Evolutionary conservation across 2,113 vertebrate species (phyloP).

Genomic region (Petrocephalus microphthalmus): DNA sequence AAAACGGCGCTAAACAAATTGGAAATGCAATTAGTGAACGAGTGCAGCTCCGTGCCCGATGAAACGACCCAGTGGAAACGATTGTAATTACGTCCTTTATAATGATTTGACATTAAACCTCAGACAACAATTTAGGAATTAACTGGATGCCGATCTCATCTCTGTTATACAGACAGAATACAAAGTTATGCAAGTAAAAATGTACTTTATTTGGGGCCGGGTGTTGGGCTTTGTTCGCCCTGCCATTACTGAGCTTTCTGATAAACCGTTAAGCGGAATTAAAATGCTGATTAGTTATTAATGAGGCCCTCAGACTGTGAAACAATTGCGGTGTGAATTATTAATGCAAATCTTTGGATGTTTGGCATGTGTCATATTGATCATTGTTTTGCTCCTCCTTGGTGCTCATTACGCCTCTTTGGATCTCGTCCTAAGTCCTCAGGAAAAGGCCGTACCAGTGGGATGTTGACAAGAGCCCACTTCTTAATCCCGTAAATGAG

Average conservation of each 20-base stretch:
- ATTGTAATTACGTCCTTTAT: slow-evolving; percentile 1
- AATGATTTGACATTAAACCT: slow-evolving; percentile 1
- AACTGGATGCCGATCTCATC: background rate
- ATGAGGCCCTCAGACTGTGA: slow-evolving; percentile 3
- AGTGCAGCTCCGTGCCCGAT: background rate
- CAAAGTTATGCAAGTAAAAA: background rate
- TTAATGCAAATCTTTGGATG: slow-evolving; percentile 18
- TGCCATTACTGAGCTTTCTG: background rate
- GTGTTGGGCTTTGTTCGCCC: background rate
- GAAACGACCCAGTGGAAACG: background rate
- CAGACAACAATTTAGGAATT: slow-evolving; percentile 4
- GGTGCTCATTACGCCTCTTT: slow-evolving; percentile 15
- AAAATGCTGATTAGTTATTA: slow-evolving; percentile 14
- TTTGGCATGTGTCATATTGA: slow-evolving; percentile 14
- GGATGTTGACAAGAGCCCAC: background rate
- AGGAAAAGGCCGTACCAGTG: background rate
- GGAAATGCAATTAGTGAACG: slow-evolving; percentile 7
- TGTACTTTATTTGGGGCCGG: background rate
- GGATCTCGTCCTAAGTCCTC: slow-evolving; percentile 22
- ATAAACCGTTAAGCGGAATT: background rate
- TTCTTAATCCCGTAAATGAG: background rate
- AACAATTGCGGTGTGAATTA: slow-evolving; percentile 18
- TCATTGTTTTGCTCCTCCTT: slow-evolving; percentile 18
- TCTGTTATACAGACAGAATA: background rate
- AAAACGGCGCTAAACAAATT: slow-evolving; percentile 2